Percentiles rank a stretch among this genome's conserved stretches.
Conservation (phyloP, 2,888 invertebrate species). For the Melinaea marsaeus region DNA sequence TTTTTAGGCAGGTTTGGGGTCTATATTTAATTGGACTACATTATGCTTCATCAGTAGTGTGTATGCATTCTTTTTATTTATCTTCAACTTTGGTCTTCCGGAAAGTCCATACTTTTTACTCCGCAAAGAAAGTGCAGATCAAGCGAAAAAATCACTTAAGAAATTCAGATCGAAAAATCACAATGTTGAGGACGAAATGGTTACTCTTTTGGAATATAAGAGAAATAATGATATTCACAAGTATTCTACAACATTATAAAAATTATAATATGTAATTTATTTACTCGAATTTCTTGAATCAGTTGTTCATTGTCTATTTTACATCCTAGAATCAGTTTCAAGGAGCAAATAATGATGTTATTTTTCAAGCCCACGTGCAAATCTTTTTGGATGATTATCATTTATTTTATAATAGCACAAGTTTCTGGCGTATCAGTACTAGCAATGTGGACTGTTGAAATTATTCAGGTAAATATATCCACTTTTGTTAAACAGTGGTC, state of each 20-base stretch:
- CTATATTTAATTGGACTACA: slow-evolving; percentile 41
- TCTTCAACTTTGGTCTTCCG: slow-evolving; percentile 41
- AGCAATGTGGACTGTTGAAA: slow-evolving; percentile 16
- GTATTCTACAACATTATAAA: slow-evolving; percentile 31
- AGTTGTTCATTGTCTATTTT: background rate
- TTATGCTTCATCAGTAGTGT: slow-evolving; percentile 41
- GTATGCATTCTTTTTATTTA: slow-evolving; percentile 35
- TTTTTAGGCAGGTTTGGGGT: slow-evolving; percentile 45
- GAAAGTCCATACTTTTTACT: slow-evolving; percentile 57
- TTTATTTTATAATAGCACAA: slow-evolving; percentile 10
- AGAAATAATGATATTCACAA: slow-evolving; percentile 50
- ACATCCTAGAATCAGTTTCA: slow-evolving; percentile 9
- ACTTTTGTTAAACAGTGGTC: too few relatives aligned
- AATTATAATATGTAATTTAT: background rate
- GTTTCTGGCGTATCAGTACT: slow-evolving; percentile 12
- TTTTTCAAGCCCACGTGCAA: slow-evolving; percentile 11
- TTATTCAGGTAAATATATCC: slow-evolving; percentile 6
- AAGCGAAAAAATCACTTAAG: slow-evolving; percentile 36
- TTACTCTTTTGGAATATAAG: slow-evolving; percentile 49
- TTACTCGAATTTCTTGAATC: too few relatives aligned
- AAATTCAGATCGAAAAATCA: slow-evolving; percentile 45
- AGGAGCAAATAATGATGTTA: slow-evolving; percentile 10
- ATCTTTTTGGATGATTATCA: slow-evolving; percentile 11
- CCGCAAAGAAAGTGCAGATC: slow-evolving; percentile 33
- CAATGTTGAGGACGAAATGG: slow-evolving; percentile 45